Evolutionary conservation across 1,140 invertebrate genomes (phyloP).

Genomic region (Trachymyrmex cornetzi): DNA sequence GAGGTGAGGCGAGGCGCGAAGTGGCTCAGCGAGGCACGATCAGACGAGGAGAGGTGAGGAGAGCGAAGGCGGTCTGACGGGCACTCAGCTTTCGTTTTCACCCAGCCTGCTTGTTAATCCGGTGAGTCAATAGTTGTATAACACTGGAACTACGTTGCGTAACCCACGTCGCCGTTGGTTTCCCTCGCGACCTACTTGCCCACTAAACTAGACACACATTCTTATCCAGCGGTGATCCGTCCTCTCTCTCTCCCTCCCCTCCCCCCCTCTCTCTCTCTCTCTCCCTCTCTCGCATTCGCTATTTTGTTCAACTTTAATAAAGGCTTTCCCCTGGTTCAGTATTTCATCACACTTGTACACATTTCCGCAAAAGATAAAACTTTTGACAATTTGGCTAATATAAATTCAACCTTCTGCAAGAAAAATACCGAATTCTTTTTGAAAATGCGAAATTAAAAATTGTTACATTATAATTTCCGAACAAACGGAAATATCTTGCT

Average conservation of each 20-base stretch:
- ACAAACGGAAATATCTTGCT: not conserved
- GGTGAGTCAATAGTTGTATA: conserved; percentile 87
- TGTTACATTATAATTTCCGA: not conserved
- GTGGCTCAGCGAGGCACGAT: conserved; percentile 30
- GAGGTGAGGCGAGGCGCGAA: not conserved
- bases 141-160: conserved; percentile 86
- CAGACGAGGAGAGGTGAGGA: conserved; percentile 54
- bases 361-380: not conserved
- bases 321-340: not conserved
- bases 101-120: conserved; percentile 86
- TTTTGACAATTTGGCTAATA: not conserved
- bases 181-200: conserved; percentile 87
- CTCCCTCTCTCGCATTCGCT: not conserved
- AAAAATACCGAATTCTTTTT: not conserved
- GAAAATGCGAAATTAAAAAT: not conserved
- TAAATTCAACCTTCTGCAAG: not conserved
- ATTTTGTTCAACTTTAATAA: conserved; percentile 6
- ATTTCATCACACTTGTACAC: not conserved
- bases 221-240: conserved; percentile 83
- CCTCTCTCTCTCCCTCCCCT: conserved; percentile 65
- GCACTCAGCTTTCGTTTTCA: conserved; percentile 86
- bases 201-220: conserved; percentile 88
- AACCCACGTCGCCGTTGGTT: conserved; percentile 80
- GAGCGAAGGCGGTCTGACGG: conserved; percentile 65
- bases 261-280: not conserved